Conservation (phyloP, 2,888 invertebrate species). For the Eilema depressum region DNA sequence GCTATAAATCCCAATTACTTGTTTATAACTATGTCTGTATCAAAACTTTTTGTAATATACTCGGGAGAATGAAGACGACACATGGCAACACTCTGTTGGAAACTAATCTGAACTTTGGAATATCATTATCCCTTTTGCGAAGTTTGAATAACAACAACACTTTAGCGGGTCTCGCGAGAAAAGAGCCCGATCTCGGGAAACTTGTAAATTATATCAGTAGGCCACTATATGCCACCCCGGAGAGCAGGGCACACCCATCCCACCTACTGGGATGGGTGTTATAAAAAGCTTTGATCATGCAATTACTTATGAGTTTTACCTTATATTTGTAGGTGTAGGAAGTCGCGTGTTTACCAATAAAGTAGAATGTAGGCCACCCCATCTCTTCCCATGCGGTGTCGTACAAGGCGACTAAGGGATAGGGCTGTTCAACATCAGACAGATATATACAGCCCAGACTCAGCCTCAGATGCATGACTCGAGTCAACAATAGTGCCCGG, state of each 20-base stretch:
- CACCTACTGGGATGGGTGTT: not conserved
- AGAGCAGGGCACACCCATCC: not conserved
- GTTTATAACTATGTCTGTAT: not conserved
- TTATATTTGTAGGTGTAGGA: not conserved
- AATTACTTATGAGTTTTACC: not conserved
- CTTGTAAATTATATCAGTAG: not conserved
- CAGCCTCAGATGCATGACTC: no score
- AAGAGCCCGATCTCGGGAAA: not conserved
- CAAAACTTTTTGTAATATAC: not conserved
- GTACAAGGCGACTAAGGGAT: no score
- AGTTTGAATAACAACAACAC: constrained; percentile 4
- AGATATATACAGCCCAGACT: no score
- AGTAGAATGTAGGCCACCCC: no score
- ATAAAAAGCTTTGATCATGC: not conserved
- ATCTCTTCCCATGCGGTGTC: no score
- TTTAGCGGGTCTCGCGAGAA: not conserved
- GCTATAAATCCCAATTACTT: not conserved
- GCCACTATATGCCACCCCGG: not conserved
- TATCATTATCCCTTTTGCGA: constrained; percentile 1
- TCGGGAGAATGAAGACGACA: not conserved
- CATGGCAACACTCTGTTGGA: not conserved
- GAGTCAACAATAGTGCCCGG: no score
- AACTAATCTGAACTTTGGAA: constrained; percentile 2
- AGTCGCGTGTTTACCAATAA: no score
- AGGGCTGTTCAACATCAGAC: no score